Base-by-base conservation (phyloP, 2,797 vertebrate genomes). In the Echeneis naucrates region DNA sequence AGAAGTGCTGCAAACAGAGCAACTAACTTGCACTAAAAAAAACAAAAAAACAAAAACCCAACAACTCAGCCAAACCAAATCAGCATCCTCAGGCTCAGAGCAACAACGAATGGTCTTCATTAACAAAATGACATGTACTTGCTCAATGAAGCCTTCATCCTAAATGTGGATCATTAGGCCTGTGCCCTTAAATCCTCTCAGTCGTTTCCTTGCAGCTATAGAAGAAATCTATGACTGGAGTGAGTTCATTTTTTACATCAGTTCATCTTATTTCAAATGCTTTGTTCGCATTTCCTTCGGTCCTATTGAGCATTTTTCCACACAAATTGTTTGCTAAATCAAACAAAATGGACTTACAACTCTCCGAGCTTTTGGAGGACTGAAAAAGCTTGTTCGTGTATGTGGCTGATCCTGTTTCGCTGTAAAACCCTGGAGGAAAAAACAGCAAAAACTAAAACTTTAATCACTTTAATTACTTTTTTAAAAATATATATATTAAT, bases 311-410 rank as follows among this genome's bases (percentile, higher is more conserved):
- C 24, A 17, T 3, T 44, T 52, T 0, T 24, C 9, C 0, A 2
- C 0, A 32, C 14, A 40, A 7, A 37, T 37, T 64, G 3, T 47
- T 23, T 33, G 16, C 11, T n/a, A 4, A 33, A 37, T 48, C 84
- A 85, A 85, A 68, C 87, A 79, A 75, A 59, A 81, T 30, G 1
- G 82, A 97, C 97, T 96, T 91, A 99, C 98, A 99, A 81, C 92
- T 99, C 98, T 66, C 95, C 95, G 37, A 99, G 93, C 84, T 94
- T 96, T 33, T 92, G 95, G 27, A 98, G 95, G 74, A 96, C 90
- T 13, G 95, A 95, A 78, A 99, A 97, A 16, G 95, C 95, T 71
- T 96, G 95, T 78, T 96, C 95, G n/a, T 94, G 93, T 80, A 99
- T 90, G 42, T 95, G 89, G 69, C 81, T 95, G 84, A 99, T 98